Evolutionary conservation across 1,140 invertebrate genomes (phyloP), one percentile per base, ranked within the genome.

Genomic region (Papilio glaucus): DNA sequence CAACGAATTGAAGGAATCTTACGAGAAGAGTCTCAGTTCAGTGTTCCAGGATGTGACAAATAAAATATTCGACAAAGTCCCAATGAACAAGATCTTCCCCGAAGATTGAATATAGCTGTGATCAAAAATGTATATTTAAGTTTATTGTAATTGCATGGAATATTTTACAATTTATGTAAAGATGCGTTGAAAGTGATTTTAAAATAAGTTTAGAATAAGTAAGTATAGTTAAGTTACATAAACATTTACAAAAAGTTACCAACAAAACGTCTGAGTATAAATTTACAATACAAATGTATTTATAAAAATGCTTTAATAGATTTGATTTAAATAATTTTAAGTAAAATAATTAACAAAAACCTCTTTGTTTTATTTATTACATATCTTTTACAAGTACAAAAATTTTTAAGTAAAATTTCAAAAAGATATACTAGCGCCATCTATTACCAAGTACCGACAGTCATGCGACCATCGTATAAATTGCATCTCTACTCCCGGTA

Each of bases 21-120:
- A 95, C 73, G 94, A 96, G 77, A 93, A 95, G 70, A 94, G 94
- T 8, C 94, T 96, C 45, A 94, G 94, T 39, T 83, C 93, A 1
- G 93, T 96, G 0, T 96, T 96, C 77, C 90, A 92, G 65, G 94
- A 95, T 69, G 90, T 96, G 4, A 93, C 93, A 0, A 95, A 95
- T 77, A 94, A 94, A 72, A 93, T 96, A 68, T 96, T 96, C 76
- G 94, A 94, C 71, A 94, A 94, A 72, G 93, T 96, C 18, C 95
- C 95, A 15, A 93, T 96, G 76, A 94, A 95, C 71, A 93, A 94
- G 76, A 93, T 96, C 74, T 96, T 95, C 75, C 86, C 94, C 33
- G 93, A 94, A 81, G 82, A 88, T 4, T 89, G 80, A 80, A 38
- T 68, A 69, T 70, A 72, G 49, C 61, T 75, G 77, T 78, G 77